phyloP scores from a whole-genome alignment of 2,113 vertebrate species.

The Acrocephalus kingi region DNA sequence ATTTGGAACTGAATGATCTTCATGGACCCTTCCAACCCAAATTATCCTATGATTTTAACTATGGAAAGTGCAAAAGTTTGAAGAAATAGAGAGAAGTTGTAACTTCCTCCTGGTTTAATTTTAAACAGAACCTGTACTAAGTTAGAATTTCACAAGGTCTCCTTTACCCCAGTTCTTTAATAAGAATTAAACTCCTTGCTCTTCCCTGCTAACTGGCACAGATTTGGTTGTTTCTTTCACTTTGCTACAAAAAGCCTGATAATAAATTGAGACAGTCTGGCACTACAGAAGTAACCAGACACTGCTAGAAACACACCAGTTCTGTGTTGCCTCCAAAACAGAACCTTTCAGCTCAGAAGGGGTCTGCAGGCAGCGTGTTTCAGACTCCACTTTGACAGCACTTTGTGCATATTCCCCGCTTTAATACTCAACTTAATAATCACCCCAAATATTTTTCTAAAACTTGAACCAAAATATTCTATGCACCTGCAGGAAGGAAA shows the following conservation, averaged over 20 bases:
- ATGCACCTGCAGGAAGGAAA: neutral
- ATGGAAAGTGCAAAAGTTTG: neutral
- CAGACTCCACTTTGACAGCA: neutral
- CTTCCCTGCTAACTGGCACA: neutral
- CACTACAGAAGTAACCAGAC: neutral
- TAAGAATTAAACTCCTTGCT: neutral
- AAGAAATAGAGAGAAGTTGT: neutral
- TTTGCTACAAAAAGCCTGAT: neutral
- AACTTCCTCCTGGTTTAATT: neutral
- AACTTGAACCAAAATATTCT: neutral
- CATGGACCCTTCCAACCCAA: neutral
- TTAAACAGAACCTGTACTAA: neutral
- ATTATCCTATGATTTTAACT: neutral
- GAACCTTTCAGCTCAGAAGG: neutral
- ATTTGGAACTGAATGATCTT: rapidly evolving
- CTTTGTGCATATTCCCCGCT: neutral
- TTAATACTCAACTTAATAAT: neutral
- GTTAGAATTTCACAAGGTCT: neutral
- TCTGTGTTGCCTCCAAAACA: neutral
- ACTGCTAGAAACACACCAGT: neutral
- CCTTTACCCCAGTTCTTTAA: neutral
- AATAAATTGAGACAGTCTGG: neutral
- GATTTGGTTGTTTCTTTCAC: neutral
- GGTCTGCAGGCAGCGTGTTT: neutral
- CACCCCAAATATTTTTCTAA: neutral